Evolutionary conservation across 2,888 invertebrate genomes (phyloP), one percentile per base, ranked within the genome.

Genomic region (Anticlea derivata): DNA sequence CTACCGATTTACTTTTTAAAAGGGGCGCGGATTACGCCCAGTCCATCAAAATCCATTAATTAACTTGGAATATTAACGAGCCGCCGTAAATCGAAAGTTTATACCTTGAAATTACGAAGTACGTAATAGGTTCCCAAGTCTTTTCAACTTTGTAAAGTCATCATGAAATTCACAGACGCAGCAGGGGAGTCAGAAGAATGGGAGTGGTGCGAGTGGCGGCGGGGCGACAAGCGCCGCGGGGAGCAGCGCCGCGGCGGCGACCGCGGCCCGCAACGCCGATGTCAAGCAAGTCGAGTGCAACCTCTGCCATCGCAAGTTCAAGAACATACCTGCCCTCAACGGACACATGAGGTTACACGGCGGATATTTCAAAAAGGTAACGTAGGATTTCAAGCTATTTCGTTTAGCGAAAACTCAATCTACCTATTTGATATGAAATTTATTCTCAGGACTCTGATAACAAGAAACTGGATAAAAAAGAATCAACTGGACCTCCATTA

Each of bases 281-380:
- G 92, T 93, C 53, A 97, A 97, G 75, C 97, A 97, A 33, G 98
- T 98, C 52, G 97, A 97, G 82, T 99, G 99, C 88, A 97, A 96
- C 85, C 92, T 98, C 54, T 99, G 99, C 81, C 96, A 97, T 85
- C 93, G 98, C 67, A 96, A 97, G 80, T 99, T 99, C 91, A 99
- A 99, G 91, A 99, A 98, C 84, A 96, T 98, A 83, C 98, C 98
- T 12, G 99, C 99, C 20, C 93, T 99, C 48, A 99, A 99, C 85
- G 99, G 99, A 5, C 99, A 99, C 80, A 99, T 99, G 99, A 93
- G 99, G 71, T 92, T 99, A 59, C 99, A 99, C 83, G 99, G 99
- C 33, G 98, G 99, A 48, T 99, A 98, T 85, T 97, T 98, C 77
- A 98, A 98, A 86, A 97, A 97, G 94, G 96, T 95, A 38, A 23